Evolutionary conservation across 2,113 vertebrate genomes (phyloP).

Genomic region (Microcebus lehilahytsara): DNA sequence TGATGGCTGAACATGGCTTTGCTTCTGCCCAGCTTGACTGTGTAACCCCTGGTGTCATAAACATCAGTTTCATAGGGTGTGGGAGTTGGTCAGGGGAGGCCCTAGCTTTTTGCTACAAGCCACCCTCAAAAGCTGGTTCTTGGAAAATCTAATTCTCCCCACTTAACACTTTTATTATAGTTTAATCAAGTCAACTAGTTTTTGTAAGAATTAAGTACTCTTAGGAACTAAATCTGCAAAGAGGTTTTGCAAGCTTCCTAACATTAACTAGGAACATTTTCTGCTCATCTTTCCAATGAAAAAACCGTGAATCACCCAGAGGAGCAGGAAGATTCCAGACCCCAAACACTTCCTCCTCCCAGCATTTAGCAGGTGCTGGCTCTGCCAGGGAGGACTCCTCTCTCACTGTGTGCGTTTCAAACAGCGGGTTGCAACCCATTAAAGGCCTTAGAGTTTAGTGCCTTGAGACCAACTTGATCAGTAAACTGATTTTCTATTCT

Average conservation of each 20-base stretch:
- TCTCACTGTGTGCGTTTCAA: background rate
- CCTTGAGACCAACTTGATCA: background rate
- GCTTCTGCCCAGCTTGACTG: background rate
- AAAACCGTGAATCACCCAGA: too few relatives aligned
- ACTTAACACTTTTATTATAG: background rate
- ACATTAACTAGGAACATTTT: background rate
- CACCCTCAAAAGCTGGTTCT: background rate
- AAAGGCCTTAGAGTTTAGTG: background rate
- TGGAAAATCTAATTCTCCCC: background rate
- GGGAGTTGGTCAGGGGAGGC: background rate
- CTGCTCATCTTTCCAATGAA: too few relatives aligned
- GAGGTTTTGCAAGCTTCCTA: background rate
- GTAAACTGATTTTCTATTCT: background rate
- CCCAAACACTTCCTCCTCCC: background rate
- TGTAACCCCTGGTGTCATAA: background rate
- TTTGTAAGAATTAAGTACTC: background rate
- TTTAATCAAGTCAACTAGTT: too few relatives aligned
- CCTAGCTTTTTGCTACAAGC: background rate
- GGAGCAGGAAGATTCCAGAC: background rate
- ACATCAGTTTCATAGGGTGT: background rate
- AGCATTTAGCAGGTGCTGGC: background rate
- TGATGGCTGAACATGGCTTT: background rate
- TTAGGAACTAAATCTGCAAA: background rate
- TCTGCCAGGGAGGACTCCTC: background rate
- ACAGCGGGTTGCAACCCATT: background rate